Evolutionary conservation across 2,113 vertebrate species (phyloP), one percentile per base, ranked within the genome.

Genomic region (Proteles cristata): DNA sequence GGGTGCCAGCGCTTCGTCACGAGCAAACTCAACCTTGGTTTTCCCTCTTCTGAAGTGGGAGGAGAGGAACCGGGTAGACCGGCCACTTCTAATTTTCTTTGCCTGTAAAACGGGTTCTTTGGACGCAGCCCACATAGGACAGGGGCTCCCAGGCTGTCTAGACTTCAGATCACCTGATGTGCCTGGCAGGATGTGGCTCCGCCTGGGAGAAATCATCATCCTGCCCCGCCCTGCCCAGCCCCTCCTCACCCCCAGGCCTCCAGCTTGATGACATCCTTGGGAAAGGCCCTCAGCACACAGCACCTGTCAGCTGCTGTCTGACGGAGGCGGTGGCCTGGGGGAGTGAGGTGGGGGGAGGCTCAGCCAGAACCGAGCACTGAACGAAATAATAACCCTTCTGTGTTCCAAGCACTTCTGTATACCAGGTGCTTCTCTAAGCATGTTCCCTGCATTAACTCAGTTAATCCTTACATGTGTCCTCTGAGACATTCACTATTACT

Each of bases 171-270:
- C 94, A 97, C 95, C 90, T 83, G 90, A 88, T 69, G 7, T 58
- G 69, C 76, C 92, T 94, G 95, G 91, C 95, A 96, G 97, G 96
- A 96, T 96, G 84, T 96, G 92, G 92, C 95, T 85, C 90, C 93
- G 93, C 92, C 80, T 21, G 35, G 85, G 89, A 96, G 92, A 91
- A 76, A 48, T 25, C 79, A 43, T 26, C 23, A 4, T 48, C n/a
- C 28, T 9, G 55, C 79, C 79, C 69, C 8, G 90, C 89, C 83
- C 77, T 16, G 28, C 95, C 85, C 53, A 6, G 23, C 88, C 63
- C 87, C 88, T 86, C 91, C 96, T 74, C 23, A 74, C 85, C 97
- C 83, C 16, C 12, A 76, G 83, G 96, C 96, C 50, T 35, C 68
- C 39, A 0, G 15, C n/a, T 68, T 76, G 91, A 79, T 93, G 95